Conservation (phyloP, 2,888 invertebrate genomes). For the Pterobdella sp. region DNA sequence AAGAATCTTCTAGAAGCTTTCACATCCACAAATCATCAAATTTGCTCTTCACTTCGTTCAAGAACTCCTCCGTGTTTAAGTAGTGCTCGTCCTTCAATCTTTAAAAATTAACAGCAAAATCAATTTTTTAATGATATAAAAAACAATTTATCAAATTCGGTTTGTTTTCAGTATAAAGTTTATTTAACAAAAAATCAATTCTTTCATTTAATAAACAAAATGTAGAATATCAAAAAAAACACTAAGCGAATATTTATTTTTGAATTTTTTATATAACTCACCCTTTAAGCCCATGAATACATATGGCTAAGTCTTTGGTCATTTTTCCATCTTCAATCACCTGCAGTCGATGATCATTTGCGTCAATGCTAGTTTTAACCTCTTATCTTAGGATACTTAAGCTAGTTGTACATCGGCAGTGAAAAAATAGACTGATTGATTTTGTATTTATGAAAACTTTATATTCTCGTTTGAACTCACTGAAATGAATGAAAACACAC, state of each 20-base stretch:
- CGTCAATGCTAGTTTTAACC: no score
- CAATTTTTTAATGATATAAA: background rate
- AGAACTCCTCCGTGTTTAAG: conserved; percentile 75
- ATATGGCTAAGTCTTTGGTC: conserved; percentile 80
- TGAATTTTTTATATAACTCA: no score
- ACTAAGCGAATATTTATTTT: background rate
- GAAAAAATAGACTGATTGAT: no score
- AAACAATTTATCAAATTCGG: no score
- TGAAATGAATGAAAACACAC: no score
- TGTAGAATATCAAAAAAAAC: background rate
- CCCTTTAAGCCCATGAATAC: conserved; percentile 73
- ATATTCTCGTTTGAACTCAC: no score
- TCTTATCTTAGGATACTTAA: no score
- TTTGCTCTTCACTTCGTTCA: conserved; percentile 69
- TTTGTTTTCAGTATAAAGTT: no score
- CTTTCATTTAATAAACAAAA: background rate
- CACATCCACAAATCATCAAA: conserved; percentile 53
- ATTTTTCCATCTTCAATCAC: conserved; percentile 73
- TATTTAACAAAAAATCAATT: background rate
- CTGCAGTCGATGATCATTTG: no score
- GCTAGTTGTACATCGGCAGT: no score
- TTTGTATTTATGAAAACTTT: no score
- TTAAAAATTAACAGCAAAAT: conserved; percentile 33
- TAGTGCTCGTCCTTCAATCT: conserved; percentile 72
- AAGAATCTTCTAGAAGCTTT: no score